Percentiles rank a stretch among this genome's conserved stretches.
phyloP scores from a whole-genome alignment of 2,113 vertebrate genomes.

The Motacilla tschutschensis region DNA sequence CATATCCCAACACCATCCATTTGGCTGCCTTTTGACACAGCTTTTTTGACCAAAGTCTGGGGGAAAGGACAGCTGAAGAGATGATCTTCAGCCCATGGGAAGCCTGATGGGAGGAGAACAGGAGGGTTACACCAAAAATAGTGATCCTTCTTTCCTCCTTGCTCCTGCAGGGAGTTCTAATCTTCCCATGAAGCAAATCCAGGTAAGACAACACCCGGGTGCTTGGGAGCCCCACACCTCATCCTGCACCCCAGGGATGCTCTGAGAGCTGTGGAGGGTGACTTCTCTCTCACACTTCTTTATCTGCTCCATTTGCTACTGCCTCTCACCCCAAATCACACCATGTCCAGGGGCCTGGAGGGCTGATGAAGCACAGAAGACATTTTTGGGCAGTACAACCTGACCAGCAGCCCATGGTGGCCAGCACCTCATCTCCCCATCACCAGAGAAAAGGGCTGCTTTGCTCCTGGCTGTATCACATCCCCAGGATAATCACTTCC shows the following conservation, averaged over 20 bases:
- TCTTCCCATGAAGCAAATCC: neutral
- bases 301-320: neutral
- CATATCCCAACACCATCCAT: neutral
- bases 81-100: neutral
- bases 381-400: neutral
- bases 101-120: neutral
- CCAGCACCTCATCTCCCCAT: neutral
- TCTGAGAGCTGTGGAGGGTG: fast-evolving
- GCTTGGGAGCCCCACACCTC: neutral
- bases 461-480: fast-evolving
- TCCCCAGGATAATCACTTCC: neutral
- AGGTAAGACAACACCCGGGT: fast-evolving
- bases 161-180: neutral
- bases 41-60: neutral
- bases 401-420: fast-evolving
- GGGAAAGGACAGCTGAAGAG: neutral
- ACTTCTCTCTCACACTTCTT: neutral
- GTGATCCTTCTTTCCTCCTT: neutral
- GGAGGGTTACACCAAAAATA: neutral
- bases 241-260: no score
- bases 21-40: neutral
- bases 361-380: neutral
- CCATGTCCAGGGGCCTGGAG: fast-evolving
- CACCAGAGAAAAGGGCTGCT: fast-evolving
- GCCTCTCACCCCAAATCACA: neutral